phyloP scores from a whole-genome alignment of 1,140 invertebrate genomes.

The Periplaneta americana region DNA sequence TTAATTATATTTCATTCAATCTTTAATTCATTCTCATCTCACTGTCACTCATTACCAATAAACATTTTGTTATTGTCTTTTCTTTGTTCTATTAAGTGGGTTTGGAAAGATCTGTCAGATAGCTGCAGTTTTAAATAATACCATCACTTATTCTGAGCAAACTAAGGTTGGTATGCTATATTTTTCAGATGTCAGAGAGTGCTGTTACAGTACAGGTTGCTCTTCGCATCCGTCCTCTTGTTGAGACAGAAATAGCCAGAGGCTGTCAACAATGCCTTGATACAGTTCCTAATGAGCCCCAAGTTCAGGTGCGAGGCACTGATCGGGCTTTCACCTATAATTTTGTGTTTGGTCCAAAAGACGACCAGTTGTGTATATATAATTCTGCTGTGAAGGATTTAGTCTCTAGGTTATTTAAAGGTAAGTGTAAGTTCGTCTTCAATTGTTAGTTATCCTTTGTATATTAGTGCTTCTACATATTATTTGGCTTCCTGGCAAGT shows the following conservation, averaged over 20 bases:
- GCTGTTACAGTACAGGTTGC: conserved; percentile 59
- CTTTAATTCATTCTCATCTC: no score
- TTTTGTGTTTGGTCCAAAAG: conserved; percentile 67
- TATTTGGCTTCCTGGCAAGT: no score
- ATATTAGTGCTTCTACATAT: no score
- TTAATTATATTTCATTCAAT: no score
- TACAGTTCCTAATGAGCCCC: conserved; percentile 51
- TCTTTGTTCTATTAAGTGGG: no score
- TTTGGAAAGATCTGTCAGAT: no score
- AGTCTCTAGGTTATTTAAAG: conserved; percentile 75
- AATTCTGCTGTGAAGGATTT: conserved; percentile 66
- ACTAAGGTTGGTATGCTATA: no score
- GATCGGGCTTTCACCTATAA: conserved; percentile 85
- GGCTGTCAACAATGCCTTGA: conserved; percentile 63
- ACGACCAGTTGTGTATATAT: conserved; percentile 71
- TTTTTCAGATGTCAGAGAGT: conserved; percentile 16
- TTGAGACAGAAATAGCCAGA: conserved; percentile 59
- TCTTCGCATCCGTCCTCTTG: conserved; percentile 71
- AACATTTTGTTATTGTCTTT: no score
- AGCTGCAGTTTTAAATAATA: no score
- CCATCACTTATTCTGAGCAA: no score
- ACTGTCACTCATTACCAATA: no score
- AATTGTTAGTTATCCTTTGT: conserved; percentile 18
- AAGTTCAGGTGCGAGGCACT: conserved; percentile 62
- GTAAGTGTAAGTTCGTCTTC: conserved; percentile 40